Conservation (phyloP, 2,888 invertebrate genomes). For the Acrobasis suavella region DNA sequence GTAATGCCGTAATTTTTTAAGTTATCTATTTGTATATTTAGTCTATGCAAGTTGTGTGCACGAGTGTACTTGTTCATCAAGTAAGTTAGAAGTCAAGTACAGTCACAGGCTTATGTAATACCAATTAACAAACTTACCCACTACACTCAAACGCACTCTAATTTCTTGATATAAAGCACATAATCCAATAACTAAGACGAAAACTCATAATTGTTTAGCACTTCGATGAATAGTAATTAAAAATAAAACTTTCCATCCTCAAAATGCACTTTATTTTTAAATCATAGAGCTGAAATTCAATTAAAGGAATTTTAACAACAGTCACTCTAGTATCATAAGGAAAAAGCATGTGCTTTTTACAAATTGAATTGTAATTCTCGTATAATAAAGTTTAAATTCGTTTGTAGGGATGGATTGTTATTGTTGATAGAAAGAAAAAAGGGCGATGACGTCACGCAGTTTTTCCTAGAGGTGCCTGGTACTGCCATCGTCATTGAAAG, state of each 20-base stretch:
- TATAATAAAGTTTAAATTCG: background rate
- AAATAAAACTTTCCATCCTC: constrained; percentile 12
- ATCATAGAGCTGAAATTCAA: constrained; percentile 12
- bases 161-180: background rate
- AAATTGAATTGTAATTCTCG: background rate
- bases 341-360: background rate
- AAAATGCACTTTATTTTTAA: constrained; percentile 15
- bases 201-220: background rate
- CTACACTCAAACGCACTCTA: constrained; percentile 6
- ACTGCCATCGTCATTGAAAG: constrained; percentile 30
- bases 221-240: constrained; percentile 28
- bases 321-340: background rate
- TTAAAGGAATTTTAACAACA: constrained; percentile 1
- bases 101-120: constrained; percentile 57
- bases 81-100: constrained; percentile 72
- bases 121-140: constrained; percentile 1
- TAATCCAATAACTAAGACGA: background rate
- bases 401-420: background rate
- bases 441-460: constrained; percentile 36
- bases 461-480: constrained; percentile 42
- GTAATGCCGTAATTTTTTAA: background rate
- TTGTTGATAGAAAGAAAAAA: constrained; percentile 36
- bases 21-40: background rate
- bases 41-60: constrained; percentile 31
- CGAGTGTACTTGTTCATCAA: constrained; percentile 64